phyloP scores from a whole-genome alignment of 2,888 invertebrate genomes.

The Aphrophora alni region DNA sequence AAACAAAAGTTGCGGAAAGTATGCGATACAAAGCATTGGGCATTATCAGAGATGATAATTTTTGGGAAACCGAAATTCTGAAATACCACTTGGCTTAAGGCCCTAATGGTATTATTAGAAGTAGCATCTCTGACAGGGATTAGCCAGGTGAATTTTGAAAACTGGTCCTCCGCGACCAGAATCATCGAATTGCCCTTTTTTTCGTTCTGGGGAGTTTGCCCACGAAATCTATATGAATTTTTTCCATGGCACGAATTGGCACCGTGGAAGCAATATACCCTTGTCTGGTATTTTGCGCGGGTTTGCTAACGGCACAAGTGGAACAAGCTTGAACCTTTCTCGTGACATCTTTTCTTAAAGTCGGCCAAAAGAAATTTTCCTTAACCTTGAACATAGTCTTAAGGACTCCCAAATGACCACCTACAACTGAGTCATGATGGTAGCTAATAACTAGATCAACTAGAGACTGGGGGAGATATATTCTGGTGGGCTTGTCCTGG shows the following conservation, averaged over 20 bases:
- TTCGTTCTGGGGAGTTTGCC: slow-evolving; percentile 21
- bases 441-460: too few relatives aligned
- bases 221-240: slow-evolving; percentile 19
- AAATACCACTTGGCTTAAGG: not conserved
- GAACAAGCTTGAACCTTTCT: not conserved
- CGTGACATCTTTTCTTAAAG: slow-evolving; percentile 14
- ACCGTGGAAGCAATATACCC: slow-evolving; percentile 11
- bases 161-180: not conserved
- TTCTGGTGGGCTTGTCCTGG: too few relatives aligned
- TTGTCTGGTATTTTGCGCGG: slow-evolving; percentile 17
- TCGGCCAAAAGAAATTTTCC: not conserved
- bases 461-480: too few relatives aligned
- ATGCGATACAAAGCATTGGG: not conserved
- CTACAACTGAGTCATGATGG: slow-evolving; percentile 13
- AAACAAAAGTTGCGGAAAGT: not conserved
- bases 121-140: slow-evolving; percentile 20
- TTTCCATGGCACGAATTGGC: slow-evolving; percentile 10
- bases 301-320: slow-evolving; percentile 19
- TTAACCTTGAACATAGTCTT: not conserved
- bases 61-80: slow-evolving; percentile 20
- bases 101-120: not conserved
- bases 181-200: not conserved
- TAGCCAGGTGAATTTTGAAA: slow-evolving; percentile 8
- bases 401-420: slow-evolving; percentile 10
- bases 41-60: slow-evolving; percentile 22